Conservation (phyloP, 2,797 vertebrate genomes). For the Xenentodon cancila region DNA sequence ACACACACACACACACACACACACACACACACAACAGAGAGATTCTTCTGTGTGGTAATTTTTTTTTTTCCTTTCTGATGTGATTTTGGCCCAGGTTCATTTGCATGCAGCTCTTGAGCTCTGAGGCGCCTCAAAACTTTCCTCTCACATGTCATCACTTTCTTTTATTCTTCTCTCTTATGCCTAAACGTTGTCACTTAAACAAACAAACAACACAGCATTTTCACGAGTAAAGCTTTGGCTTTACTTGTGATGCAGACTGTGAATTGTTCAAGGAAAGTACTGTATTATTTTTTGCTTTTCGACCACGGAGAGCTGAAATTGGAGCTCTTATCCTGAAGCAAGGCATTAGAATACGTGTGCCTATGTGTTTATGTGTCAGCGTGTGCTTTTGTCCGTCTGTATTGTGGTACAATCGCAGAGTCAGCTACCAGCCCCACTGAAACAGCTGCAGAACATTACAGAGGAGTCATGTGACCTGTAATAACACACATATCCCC, state of each 20-base stretch:
- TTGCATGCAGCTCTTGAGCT: constrained; percentile 53
- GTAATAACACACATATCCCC: constrained; percentile 60
- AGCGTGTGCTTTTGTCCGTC: constrained; percentile 24
- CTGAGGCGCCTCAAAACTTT: constrained; percentile 29
- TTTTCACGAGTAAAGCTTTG: constrained; percentile 36
- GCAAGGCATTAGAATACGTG: constrained; percentile 25
- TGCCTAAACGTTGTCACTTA: background rate
- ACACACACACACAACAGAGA: constrained; percentile 43
- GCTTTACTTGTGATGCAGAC: constrained; percentile 56
- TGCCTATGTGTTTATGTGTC: constrained; percentile 9
- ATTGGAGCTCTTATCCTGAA: constrained; percentile 56
- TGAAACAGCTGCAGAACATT: constrained; percentile 77
- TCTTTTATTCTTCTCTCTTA: too few species aligned
- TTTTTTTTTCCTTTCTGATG: constrained; percentile 64
- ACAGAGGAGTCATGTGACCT: constrained; percentile 70
- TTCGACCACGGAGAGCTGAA: constrained; percentile 55
- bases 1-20: constrained; percentile 41
- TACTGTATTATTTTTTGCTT: constrained; percentile 1
- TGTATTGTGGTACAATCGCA: constrained; percentile 54
- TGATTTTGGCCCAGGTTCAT: constrained; percentile 56
- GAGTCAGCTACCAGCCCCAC: constrained; percentile 69
- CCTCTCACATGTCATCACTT: constrained; percentile 40
- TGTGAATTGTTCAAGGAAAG: constrained; percentile 40
- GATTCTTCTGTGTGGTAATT: constrained; percentile 53
- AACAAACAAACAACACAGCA: constrained; percentile 3